Base-by-base conservation (phyloP, 2,797 vertebrate species). In the Sebastes goodei region DNA sequence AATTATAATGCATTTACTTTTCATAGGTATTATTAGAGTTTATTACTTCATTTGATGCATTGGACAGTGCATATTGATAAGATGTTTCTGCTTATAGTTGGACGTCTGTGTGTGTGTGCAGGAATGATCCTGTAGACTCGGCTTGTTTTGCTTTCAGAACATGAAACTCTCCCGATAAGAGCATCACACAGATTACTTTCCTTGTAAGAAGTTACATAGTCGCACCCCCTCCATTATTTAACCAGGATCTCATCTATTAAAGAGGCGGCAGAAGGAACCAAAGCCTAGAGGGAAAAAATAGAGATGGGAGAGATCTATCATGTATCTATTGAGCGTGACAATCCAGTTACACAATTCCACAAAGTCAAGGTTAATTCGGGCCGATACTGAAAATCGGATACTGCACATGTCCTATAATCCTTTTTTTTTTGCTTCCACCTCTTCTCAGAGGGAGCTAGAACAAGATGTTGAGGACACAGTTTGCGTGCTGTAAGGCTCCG, bases 231-330 rank as follows among this genome's bases (percentile, higher is more conserved):
- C 33, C 25, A 67, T 79, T 60, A 81, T 85, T 76, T 79, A 65
- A 29, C n/a, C 29, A 59, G 33, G 70, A 76, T 78, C 65, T 56
- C 38, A 74, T 71, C 57, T 64, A 78, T 79, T 85, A 74, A 38
- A 80, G 21, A 71, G 56, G 52, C 59, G 32, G 49, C 9, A 59
- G 46, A 10, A 14, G 17, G n/a, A 71, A 53, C 4, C n/a, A 3
- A 74, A 46, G 10, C 15, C 74, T 6, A 55, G 53, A 67, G 25
- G 10, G 56, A 20, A 23, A 23, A 74, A 52, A 49, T 14, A 70
- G 30, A 68, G 14, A 69, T 33, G 21, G 10, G 29, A 73, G 57
- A 14, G 33, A 78, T 53, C 32, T 68, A 15, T 52, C 17, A 42
- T 38, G 29, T 61, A 56, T 57, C n/a, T 76, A 10, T 35, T 63